These are phyloP conservation scores for Micromussa lordhowensis DNA, from an alignment of 92 coral and sea anemone genomes.

Conservation along the genomic window DNA sequence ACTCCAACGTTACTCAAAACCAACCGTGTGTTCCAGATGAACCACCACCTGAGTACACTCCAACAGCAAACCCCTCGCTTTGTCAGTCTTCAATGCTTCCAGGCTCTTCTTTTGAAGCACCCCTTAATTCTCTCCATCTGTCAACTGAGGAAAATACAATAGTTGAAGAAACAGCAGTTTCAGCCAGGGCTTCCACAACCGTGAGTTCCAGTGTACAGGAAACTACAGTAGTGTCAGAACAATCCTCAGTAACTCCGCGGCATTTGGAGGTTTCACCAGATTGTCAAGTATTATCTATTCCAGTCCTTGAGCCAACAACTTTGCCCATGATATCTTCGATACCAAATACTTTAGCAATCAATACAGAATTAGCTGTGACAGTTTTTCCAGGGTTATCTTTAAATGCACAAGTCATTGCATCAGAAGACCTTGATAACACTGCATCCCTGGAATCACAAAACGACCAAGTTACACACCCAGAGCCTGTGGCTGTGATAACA, in stretches of 20 bases:
- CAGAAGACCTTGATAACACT: not conserved
- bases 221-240: not conserved
- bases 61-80: slow-evolving; percentile 5
- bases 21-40: not conserved
- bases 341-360: not conserved
- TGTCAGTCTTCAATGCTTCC: slow-evolving; percentile 23
- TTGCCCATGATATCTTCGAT: not conserved
- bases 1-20: not conserved
- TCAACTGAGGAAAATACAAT: not conserved
- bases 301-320: not conserved
- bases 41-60: slow-evolving; percentile 57
- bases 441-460: not conserved
- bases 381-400: not conserved
- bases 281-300: slow-evolving; percentile 2
- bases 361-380: not conserved
- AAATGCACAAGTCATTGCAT: not conserved
- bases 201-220: not conserved
- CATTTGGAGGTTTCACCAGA: not conserved
- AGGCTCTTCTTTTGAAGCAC: not conserved
- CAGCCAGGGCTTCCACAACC: not conserved
- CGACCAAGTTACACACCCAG: not conserved
- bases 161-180: not conserved
- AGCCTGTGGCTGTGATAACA: too few relatives aligned
- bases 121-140: not conserved
- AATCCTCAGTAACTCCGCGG: not conserved